These are phyloP conservation scores for Cerastoderma edule DNA, from an alignment of 2,888 invertebrate genomes.

Conservation along the genomic window DNA sequence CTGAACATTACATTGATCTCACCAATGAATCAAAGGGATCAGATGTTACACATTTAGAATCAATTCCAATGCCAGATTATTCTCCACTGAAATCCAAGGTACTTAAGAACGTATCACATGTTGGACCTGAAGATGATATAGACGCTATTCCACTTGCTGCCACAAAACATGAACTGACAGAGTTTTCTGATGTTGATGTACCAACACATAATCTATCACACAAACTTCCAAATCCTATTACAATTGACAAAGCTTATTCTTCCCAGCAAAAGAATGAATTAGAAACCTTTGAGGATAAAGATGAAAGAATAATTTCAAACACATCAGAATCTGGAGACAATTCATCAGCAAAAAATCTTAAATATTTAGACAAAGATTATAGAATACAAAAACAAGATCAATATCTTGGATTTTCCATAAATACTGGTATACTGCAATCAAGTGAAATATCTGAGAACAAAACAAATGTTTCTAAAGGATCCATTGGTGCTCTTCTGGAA, in stretches of 20 bases:
- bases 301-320: slow-evolving; percentile 11
- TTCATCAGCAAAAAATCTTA: background rate
- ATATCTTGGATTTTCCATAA: slow-evolving; percentile 5
- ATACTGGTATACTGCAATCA: background rate
- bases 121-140: too few species aligned
- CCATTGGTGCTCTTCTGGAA: background rate
- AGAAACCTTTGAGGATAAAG: slow-evolving; percentile 16
- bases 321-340: background rate
- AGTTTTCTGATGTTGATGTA: too few species aligned
- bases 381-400: background rate
- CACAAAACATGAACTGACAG: too few species aligned
- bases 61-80: background rate
- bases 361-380: slow-evolving; percentile 9
- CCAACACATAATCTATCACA: too few species aligned
- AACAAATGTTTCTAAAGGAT: background rate
- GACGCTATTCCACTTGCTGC: slow-evolving; percentile 13
- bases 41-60: background rate
- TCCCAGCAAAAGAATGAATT: background rate
- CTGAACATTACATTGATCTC: background rate
- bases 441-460: slow-evolving; percentile 2
- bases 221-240: too few species aligned
- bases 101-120: too few species aligned
- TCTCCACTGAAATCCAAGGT: background rate
- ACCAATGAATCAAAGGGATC: background rate
- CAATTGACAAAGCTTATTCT: too few species aligned